Percentiles rank a stretch among this genome's conserved stretches.
phyloP scores from a whole-genome alignment of 1,140 invertebrate species.

The Cydia fagiglandana region DNA sequence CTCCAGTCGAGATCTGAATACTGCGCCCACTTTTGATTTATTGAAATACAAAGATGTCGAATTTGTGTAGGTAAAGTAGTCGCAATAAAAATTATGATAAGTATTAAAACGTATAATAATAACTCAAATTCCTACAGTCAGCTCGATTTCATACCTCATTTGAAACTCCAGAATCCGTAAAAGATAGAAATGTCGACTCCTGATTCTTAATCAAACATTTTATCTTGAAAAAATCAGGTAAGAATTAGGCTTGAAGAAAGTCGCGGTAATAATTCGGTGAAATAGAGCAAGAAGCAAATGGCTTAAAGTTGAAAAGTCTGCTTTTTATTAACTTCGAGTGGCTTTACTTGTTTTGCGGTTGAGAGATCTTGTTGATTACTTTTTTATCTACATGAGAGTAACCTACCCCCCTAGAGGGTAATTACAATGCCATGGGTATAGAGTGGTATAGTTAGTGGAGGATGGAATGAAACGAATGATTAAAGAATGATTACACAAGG shows the following conservation, averaged over 20 bases:
- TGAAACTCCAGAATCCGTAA: conserved; percentile 16
- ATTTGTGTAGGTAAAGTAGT: no score
- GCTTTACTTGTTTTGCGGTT: not conserved
- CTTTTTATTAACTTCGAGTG: not conserved
- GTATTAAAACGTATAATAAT: not conserved
- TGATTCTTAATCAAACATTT: not conserved
- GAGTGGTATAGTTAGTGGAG: not conserved
- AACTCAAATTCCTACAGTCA: not conserved
- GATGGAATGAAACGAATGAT: not conserved
- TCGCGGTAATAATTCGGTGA: not conserved
- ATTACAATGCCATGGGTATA: not conserved
- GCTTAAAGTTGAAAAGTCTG: not conserved
- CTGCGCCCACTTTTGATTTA: no score
- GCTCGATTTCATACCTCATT: not conserved
- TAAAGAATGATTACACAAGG: no score
- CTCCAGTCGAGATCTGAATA: no score
- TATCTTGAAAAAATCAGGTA: not conserved
- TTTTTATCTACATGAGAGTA: no score
- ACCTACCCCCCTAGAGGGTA: no score
- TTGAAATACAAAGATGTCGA: no score
- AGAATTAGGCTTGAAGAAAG: not conserved
- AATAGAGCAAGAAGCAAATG: not conserved
- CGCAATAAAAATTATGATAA: not conserved
- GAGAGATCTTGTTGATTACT: not conserved
- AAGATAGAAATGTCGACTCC: conserved; percentile 2